Evolutionary conservation across 1,140 invertebrate species (phyloP).

Genomic region (Araneus ventricosus): DNA sequence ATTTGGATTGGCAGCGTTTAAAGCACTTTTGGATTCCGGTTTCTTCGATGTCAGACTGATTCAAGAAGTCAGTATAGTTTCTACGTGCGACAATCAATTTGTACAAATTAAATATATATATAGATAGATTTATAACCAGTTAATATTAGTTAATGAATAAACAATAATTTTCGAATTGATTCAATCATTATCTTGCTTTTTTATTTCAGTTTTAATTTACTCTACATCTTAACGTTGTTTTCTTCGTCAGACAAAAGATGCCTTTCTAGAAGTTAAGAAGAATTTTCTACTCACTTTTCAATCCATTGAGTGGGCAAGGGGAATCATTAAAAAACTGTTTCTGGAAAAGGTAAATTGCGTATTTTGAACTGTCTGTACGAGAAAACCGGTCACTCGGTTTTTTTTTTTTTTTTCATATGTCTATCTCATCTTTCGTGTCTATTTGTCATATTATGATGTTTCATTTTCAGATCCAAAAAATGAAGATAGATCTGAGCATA

Average conservation of each 20-base stretch:
- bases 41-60: background rate
- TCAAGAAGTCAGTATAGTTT: slow-evolving; percentile 4
- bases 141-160: background rate
- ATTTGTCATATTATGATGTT: background rate
- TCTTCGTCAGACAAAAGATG: slow-evolving; percentile 3
- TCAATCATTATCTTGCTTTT: background rate
- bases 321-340: background rate
- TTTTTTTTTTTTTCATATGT: background rate
- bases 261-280: background rate
- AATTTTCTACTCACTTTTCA: background rate
- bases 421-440: background rate
- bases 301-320: background rate
- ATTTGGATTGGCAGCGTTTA: background rate
- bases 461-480: background rate
- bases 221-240: background rate
- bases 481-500: background rate
- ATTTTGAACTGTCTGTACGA: background rate
- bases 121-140: background rate
- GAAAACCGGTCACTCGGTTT: background rate
- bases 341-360: background rate
- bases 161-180: too few relatives aligned
- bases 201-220: background rate
- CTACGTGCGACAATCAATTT: too few relatives aligned
- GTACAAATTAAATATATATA: background rate
- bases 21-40: background rate